These are phyloP conservation scores for Orthosia cruda DNA, from an alignment of 2,888 invertebrate species.

Conservation along the genomic window DNA sequence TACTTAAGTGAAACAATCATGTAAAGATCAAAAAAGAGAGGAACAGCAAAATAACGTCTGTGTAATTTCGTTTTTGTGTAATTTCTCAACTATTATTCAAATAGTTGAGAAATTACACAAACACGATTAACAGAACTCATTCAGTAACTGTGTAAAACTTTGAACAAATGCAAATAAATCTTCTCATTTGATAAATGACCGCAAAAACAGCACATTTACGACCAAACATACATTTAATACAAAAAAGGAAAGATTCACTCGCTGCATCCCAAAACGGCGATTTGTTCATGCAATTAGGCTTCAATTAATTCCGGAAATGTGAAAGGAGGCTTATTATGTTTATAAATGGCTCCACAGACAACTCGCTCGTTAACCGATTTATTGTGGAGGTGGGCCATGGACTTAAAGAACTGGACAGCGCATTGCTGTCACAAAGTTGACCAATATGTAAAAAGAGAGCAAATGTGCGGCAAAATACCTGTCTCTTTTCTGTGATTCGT, in stretches of 20 bases:
- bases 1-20: not conserved
- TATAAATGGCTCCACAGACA: constrained; percentile 74
- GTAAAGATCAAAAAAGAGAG: not conserved
- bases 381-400: constrained; percentile 64
- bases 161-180: constrained; percentile 22
- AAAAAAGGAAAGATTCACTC: constrained; percentile 24
- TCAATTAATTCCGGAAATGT: constrained; percentile 74
- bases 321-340: constrained; percentile 75
- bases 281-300: constrained; percentile 72
- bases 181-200: constrained; percentile 11
- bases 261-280: constrained; percentile 68
- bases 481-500: not conserved
- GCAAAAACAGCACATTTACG: constrained; percentile 26
- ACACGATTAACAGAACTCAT: not conserved
- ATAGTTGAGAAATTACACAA: not conserved
- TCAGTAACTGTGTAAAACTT: not conserved
- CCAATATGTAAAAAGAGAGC: not conserved
- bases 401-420: not conserved
- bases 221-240: constrained; percentile 2
- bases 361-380: constrained; percentile 67
- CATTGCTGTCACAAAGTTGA: not conserved
- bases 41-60: not conserved
- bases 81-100: too few species aligned
- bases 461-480: not conserved
- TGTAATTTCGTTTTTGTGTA: too few species aligned